Evolutionary conservation across 2,888 invertebrate species (phyloP).

Genomic region (Polyommatus icarus): DNA sequence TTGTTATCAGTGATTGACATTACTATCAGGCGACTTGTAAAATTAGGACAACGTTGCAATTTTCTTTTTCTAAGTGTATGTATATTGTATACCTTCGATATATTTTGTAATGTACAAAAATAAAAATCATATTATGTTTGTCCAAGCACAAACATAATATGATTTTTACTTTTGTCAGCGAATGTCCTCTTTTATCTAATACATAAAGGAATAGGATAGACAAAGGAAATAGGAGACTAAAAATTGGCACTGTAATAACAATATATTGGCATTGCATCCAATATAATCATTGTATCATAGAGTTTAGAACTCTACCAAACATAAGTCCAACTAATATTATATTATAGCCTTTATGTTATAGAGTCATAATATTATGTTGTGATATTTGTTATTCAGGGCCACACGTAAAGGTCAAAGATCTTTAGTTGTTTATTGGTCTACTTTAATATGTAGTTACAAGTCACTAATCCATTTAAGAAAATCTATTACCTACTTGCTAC

Average conservation of each 20-base stretch:
- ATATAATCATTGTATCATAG: not conserved
- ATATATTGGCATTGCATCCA: too few relatives aligned
- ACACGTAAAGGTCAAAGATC: not conserved
- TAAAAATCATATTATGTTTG: too few relatives aligned
- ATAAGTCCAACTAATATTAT: not conserved
- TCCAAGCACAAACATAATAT: not conserved
- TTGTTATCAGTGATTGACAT: constrained; percentile 8
- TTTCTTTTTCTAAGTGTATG: not conserved
- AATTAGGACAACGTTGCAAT: constrained; percentile 8
- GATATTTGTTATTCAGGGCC: constrained; percentile 16
- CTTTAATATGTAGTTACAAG: not conserved
- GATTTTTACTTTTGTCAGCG: too few relatives aligned
- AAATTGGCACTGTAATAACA: not conserved
- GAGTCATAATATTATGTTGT: not conserved
- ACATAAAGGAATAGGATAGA: not conserved
- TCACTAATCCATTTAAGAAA: not conserved
- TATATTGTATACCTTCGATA: too few relatives aligned
- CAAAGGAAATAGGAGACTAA: not conserved
- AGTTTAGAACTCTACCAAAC: not conserved
- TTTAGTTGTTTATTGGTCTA: constrained; percentile 4
- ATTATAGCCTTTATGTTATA: not conserved
- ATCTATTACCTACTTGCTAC: too few relatives aligned
- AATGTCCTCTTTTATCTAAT: not conserved
- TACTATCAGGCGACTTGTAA: not conserved
- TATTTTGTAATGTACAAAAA: too few relatives aligned